These are phyloP conservation scores for Anseranas semipalmata DNA, from an alignment of 2,113 vertebrate species.

Conservation along the genomic window DNA sequence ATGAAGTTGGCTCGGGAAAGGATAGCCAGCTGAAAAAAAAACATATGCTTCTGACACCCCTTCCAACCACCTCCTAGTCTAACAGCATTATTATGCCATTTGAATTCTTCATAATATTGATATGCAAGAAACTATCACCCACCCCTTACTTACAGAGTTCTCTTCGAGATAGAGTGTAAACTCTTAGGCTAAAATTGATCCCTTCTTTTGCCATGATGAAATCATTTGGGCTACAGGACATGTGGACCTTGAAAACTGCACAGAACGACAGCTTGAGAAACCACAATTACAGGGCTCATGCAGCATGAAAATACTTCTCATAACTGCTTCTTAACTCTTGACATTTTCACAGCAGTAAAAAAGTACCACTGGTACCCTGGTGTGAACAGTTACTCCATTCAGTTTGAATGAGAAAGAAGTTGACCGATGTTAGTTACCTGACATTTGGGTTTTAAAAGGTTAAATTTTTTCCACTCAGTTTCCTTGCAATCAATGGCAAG, in stretches of 20 bases:
- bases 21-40: not conserved
- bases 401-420: not conserved
- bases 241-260: not conserved
- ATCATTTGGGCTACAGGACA: not conserved
- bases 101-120: not conserved
- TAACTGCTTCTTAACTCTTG: conserved; percentile 40
- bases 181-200: not conserved
- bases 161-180: not conserved
- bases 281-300: not conserved
- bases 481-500: conserved; percentile 4
- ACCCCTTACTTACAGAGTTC: not conserved
- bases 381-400: not conserved
- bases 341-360: conserved; percentile 37
- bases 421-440: not conserved
- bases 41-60: not conserved
- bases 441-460: conserved; percentile 53
- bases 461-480: conserved; percentile 17
- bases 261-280: conserved; percentile 11
- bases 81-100: not conserved
- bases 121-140: not conserved
- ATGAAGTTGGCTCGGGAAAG: not conserved
- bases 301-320: conserved; percentile 17
- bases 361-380: not conserved
- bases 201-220: not conserved
- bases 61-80: not conserved